Conservation (phyloP, 2,113 vertebrate genomes). For the Thalassarche chlororhynchos region DNA sequence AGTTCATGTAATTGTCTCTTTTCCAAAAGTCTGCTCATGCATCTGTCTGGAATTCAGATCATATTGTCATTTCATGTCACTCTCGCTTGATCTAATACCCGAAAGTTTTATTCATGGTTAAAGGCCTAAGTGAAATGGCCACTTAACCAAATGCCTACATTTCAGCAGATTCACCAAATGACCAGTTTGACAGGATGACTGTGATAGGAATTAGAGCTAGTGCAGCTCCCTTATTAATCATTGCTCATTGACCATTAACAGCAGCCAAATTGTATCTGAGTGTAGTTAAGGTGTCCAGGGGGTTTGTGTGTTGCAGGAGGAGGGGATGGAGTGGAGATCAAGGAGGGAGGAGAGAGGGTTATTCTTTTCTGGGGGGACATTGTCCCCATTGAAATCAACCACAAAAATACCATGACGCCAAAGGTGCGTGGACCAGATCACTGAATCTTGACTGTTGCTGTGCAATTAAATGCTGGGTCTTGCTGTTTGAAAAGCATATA, state of each 20-base stretch:
- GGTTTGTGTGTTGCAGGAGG: neutral
- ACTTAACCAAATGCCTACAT: neutral
- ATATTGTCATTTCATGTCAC: neutral
- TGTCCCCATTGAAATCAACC: neutral
- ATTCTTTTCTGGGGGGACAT: neutral
- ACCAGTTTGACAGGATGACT: neutral
- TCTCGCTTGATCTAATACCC: neutral
- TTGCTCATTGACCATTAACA: neutral
- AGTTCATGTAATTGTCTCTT: neutral
- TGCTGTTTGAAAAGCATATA: neutral
- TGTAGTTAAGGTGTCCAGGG: neutral
- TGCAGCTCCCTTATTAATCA: neutral
- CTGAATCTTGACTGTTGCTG: neutral
- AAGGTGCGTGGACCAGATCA: neutral
- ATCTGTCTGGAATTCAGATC: slow-evolving; percentile 11
- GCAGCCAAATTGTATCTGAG: neutral
- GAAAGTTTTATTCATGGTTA: neutral
- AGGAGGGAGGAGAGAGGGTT: neutral
- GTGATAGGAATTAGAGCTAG: neutral
- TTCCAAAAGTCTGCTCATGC: neutral
- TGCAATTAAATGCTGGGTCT: neutral
- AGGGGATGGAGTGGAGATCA: neutral
- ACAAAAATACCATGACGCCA: neutral
- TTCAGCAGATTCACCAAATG: neutral
- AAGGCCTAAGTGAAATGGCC: neutral